These are phyloP conservation scores for Nothobranchius kuhntae DNA, from an alignment of 2,113 vertebrate genomes.

Conservation along the genomic window DNA sequence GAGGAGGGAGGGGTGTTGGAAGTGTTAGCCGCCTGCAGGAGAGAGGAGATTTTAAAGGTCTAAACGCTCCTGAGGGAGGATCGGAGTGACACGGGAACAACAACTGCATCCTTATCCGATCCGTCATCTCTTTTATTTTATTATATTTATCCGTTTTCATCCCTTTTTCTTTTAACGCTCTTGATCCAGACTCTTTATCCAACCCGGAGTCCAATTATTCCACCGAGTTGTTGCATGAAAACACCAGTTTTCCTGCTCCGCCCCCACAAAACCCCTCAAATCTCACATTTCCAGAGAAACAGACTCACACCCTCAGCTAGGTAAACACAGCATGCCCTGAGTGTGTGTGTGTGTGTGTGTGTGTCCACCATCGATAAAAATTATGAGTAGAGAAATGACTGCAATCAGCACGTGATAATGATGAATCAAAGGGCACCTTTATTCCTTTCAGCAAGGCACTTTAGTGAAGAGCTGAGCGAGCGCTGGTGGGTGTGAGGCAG, in stretches of 20 bases:
- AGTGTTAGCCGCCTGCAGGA: constrained; percentile 34
- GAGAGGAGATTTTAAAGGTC: constrained; percentile 65
- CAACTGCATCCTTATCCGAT: constrained; percentile 13
- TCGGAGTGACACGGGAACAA: constrained; percentile 59
- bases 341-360: too few species aligned
- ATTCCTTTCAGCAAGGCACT: constrained; percentile 42
- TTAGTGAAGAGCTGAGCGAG: constrained; percentile 14
- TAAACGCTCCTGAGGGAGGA: constrained; percentile 56
- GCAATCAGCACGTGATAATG: constrained; percentile 63
- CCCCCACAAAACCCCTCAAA: not conserved
- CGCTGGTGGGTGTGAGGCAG: constrained; percentile 1
- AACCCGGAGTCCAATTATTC: constrained; percentile 18
- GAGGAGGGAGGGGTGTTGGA: constrained; percentile 5
- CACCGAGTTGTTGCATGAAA: not conserved
- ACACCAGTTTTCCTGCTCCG: not conserved
- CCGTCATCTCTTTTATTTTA: not conserved
- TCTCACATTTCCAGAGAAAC: not conserved
- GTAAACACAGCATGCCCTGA: not conserved
- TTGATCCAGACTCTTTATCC: constrained; percentile 4
- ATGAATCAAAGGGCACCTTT: constrained; percentile 58
- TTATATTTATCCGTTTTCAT: not conserved
- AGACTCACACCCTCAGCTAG: constrained; percentile 1
- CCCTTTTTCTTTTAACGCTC: not conserved
- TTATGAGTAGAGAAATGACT: constrained; percentile 52
- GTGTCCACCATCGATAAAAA: constrained; percentile 5